phyloP scores from a whole-genome alignment of 2,113 vertebrate species.

The Actinemys pallida region DNA sequence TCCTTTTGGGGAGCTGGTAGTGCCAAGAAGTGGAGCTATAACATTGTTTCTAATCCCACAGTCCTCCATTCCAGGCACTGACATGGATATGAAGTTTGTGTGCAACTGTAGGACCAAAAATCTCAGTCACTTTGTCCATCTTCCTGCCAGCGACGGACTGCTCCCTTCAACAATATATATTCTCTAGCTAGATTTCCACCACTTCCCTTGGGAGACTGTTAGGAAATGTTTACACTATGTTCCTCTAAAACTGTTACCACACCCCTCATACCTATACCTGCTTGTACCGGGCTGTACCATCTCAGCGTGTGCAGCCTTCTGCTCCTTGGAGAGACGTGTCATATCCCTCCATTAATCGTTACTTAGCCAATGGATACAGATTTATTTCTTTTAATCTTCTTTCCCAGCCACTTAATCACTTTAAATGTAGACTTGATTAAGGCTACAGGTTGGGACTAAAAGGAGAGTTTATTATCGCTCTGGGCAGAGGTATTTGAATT shows the following conservation, averaged over 20 bases:
- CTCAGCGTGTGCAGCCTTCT: fast-evolving
- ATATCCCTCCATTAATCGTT: neutral
- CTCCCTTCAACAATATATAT: neutral
- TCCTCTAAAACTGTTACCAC: neutral
- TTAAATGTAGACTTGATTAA: neutral
- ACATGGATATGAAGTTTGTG: neutral
- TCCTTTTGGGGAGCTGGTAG: neutral
- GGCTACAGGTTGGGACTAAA: neutral
- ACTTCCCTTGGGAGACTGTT: neutral
- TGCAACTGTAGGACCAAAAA: neutral
- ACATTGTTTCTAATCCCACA: neutral
- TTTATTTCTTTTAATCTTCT: neutral
- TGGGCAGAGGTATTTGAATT: neutral
- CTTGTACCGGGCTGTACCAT: fast-evolving
- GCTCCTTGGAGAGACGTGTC: neutral
- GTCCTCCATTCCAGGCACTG: fast-evolving
- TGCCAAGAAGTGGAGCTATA: neutral
- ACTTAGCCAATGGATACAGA: neutral
- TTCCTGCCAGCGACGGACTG: neutral
- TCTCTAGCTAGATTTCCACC: neutral
- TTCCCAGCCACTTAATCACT: neutral
- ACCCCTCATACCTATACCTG: neutral
- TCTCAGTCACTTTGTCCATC: fast-evolving
- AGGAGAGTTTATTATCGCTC: neutral
- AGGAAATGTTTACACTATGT: neutral